Evolutionary conservation across 2,888 invertebrate species (phyloP).

Genomic region (Platynereis dumerilii): DNA sequence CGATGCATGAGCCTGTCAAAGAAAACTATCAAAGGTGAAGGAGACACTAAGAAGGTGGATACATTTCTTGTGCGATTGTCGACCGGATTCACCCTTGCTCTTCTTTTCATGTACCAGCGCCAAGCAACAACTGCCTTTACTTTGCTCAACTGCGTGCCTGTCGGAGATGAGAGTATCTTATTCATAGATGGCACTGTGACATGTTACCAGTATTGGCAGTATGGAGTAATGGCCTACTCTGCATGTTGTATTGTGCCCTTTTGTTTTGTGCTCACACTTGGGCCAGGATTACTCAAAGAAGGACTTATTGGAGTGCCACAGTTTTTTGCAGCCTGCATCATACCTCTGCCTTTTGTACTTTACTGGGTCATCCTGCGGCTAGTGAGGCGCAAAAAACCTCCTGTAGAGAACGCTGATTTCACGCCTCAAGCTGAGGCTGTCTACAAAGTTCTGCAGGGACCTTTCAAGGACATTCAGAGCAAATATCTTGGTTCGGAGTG

Average conservation of each 20-base stretch:
- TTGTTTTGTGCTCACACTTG: conserved; percentile 37
- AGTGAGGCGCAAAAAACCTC: conserved; percentile 20
- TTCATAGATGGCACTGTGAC: conserved; percentile 36
- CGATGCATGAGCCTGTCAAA: conserved; percentile 6
- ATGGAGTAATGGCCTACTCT: conserved; percentile 38
- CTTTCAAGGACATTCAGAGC: conserved; percentile 35
- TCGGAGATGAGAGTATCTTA: conserved; percentile 32
- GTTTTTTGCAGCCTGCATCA: conserved; percentile 38
- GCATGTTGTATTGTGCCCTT: conserved; percentile 37
- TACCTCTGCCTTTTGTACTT: conserved; percentile 38
- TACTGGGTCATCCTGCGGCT: conserved; percentile 35
- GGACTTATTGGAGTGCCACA: conserved; percentile 33
- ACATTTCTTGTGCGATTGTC: conserved; percentile 31
- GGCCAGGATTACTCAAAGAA: conserved; percentile 38
- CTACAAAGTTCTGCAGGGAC: conserved; percentile 38
- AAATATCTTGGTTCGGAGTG: conserved; percentile 34
- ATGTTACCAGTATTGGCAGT: conserved; percentile 39
- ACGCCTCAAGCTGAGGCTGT: conserved; percentile 32
- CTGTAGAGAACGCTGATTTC: conserved; percentile 12
- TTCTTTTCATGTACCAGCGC: conserved; percentile 40
- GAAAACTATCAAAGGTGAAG: background rate
- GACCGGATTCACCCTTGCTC: conserved; percentile 38
- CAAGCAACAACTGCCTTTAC: conserved; percentile 39
- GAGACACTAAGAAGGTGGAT: background rate
- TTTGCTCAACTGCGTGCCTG: conserved; percentile 39